Conservation (phyloP, 2,797 vertebrate species). For the Lagorchestes hirsutus region DNA sequence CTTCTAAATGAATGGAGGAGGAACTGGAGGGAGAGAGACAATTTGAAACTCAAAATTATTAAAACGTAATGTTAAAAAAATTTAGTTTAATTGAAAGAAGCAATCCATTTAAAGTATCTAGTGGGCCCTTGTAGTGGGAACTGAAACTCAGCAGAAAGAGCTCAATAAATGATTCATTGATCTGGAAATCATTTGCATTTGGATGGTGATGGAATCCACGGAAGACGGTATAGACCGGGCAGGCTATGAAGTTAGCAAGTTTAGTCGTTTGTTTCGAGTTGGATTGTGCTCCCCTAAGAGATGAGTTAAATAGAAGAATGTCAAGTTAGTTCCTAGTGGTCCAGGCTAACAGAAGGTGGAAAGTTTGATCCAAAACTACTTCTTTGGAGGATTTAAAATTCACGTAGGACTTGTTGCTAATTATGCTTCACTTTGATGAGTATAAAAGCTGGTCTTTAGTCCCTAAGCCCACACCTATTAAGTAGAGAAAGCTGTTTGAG, state of each 20-base stretch:
- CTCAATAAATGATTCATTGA: background rate
- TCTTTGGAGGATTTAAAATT: background rate
- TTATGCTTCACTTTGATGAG: too few relatives aligned
- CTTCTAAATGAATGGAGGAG: background rate
- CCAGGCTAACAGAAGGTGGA: slow-evolving; percentile 27
- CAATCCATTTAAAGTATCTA: background rate
- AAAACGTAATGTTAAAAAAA: background rate
- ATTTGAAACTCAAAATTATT: background rate
- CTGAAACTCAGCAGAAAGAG: background rate
- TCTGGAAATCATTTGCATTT: background rate
- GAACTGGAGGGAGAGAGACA: background rate
- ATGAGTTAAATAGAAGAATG: slow-evolving; percentile 31
- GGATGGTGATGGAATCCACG: background rate
- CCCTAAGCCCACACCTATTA: too few relatives aligned
- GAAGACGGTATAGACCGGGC: background rate
- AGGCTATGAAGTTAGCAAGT: background rate
- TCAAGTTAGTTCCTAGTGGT: slow-evolving; percentile 52
- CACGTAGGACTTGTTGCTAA: background rate
- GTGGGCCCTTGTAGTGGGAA: background rate
- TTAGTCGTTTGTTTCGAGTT: slow-evolving; percentile 34
- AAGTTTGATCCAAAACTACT: slow-evolving; percentile 41
- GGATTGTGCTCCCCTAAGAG: slow-evolving; percentile 23
- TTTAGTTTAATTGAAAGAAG: background rate
- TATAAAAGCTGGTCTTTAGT: too few relatives aligned
- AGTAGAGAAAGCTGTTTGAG: too few relatives aligned